A percentile compares a stretch with the other conserved stretches of the same genome.
phyloP scores from a whole-genome alignment of 2,113 vertebrate species.

The Pelmatolapia mariae region DNA sequence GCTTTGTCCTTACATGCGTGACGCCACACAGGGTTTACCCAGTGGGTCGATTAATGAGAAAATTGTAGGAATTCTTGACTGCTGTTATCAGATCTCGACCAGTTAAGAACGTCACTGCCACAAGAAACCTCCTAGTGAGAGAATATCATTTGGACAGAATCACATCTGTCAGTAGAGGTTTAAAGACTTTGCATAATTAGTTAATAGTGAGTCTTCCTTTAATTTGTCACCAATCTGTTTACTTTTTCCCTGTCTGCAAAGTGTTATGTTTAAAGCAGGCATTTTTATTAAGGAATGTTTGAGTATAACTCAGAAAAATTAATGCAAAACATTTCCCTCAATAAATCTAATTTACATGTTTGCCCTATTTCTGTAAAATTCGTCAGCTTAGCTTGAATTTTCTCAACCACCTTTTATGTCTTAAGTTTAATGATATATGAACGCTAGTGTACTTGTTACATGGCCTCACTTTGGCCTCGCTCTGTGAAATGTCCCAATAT shows the following conservation, averaged over 20 bases:
- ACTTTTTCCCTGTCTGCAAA: neutral
- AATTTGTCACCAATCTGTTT: slow-evolving; percentile 10
- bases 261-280: neutral
- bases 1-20: neutral
- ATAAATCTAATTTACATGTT: neutral
- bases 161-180: neutral
- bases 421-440: slow-evolving; percentile 12
- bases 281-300: neutral
- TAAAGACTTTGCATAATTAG: neutral
- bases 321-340: neutral
- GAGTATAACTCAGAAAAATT: neutral
- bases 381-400: neutral
- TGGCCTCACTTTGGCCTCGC: slow-evolving; percentile 65
- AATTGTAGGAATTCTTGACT: neutral
- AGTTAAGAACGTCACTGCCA: neutral
- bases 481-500: slow-evolving; percentile 94
- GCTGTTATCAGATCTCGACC: neutral
- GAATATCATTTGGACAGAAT: neutral
- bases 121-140: neutral
- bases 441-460: slow-evolving; percentile 45
- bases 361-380: neutral
- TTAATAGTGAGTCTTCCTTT: neutral
- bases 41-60: neutral
- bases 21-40: neutral
- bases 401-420: neutral